These are phyloP conservation scores for Leptinotarsa peninsularis DNA, from an alignment of 2,888 invertebrate species.

Conservation along the genomic window DNA sequence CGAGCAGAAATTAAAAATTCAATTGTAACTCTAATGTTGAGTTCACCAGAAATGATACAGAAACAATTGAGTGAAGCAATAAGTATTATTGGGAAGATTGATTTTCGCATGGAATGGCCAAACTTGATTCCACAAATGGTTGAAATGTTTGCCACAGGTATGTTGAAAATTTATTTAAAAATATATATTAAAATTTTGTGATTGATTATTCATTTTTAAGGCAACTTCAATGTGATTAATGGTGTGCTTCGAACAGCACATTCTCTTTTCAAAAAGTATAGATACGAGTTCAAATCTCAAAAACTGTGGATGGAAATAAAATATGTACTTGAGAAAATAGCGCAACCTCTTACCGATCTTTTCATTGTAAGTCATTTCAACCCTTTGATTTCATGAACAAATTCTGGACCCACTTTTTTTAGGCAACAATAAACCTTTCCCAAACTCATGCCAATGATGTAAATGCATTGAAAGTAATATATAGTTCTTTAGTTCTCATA, in stretches of 20 bases:
- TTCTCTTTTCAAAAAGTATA: slow-evolving; percentile 95
- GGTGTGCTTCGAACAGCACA: slow-evolving; percentile 95
- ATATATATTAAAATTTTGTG: too few relatives aligned
- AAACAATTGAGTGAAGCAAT: slow-evolving; percentile 96
- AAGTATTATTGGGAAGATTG: slow-evolving; percentile 94
- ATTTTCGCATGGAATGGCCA: slow-evolving; percentile 98
- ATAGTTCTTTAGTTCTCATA: slow-evolving; percentile 87
- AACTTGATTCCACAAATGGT: slow-evolving; percentile 94
- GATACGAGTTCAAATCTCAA: slow-evolving; percentile 96
- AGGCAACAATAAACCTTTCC: slow-evolving; percentile 88
- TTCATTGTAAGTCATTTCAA: slow-evolving; percentile 74
- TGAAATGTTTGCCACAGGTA: slow-evolving; percentile 85
- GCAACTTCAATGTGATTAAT: slow-evolving; percentile 94
- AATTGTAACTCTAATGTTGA: slow-evolving; percentile 93
- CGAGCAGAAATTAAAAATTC: slow-evolving; percentile 83
- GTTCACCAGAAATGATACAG: slow-evolving; percentile 90
- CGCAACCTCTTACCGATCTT: slow-evolving; percentile 92
- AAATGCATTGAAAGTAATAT: slow-evolving; percentile 86
- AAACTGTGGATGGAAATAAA: slow-evolving; percentile 97
- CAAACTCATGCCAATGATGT: slow-evolving; percentile 82
- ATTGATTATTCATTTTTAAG: slow-evolving; percentile 63
- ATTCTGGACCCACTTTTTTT: slow-evolving; percentile 52
- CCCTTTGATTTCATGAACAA: not conserved
- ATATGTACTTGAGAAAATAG: slow-evolving; percentile 93
- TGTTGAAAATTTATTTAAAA: not conserved